Conservation (phyloP, 2,888 invertebrate genomes). For the Dioctria linearis region DNA sequence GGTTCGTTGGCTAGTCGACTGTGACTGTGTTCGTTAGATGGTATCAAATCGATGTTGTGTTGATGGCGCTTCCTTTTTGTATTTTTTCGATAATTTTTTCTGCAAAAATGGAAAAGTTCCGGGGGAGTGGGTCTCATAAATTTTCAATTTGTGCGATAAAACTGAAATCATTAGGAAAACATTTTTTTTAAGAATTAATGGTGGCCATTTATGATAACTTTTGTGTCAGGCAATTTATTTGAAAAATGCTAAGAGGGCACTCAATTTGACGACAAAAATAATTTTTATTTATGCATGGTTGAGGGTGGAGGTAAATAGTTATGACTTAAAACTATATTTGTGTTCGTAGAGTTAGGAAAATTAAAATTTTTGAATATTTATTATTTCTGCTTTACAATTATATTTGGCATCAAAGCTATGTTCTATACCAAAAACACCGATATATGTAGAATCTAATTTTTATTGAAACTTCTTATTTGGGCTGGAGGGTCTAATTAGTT, state of each 20-base stretch:
- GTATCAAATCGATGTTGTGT: constrained; percentile 26
- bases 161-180: constrained; percentile 49
- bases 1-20: constrained; percentile 55
- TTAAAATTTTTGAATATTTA: too few species aligned
- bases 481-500: too few species aligned
- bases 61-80: constrained; percentile 53
- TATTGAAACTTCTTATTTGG: too few species aligned
- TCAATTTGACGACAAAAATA: not conserved
- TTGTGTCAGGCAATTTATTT: constrained; percentile 41
- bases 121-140: constrained; percentile 42
- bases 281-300: too few species aligned
- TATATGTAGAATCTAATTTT: too few species aligned
- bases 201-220: constrained; percentile 46
- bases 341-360: too few species aligned
- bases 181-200: constrained; percentile 40
- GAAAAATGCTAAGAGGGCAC: constrained; percentile 29
- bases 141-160: constrained; percentile 51
- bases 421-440: too few species aligned
- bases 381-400: too few species aligned
- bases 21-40: constrained; percentile 54
- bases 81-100: constrained; percentile 43
- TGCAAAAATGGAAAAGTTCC: constrained; percentile 30
- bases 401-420: too few species aligned
- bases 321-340: too few species aligned
- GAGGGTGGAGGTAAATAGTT: too few species aligned